These are phyloP conservation scores for Lasioglossum lativentre DNA, from an alignment of 2,888 invertebrate species.

Conservation along the genomic window DNA sequence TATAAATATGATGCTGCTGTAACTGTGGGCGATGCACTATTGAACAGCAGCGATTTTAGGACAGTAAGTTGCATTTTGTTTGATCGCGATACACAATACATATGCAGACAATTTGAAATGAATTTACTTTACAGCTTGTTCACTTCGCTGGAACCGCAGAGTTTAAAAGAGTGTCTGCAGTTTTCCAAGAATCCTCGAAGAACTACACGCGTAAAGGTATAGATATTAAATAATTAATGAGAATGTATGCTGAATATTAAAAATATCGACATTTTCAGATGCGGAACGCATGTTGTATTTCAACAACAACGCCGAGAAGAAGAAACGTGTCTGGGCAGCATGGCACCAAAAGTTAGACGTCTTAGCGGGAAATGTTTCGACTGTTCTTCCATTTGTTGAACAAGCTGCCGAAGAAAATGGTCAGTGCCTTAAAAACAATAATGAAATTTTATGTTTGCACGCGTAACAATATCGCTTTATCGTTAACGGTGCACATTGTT, in stretches of 20 bases:
- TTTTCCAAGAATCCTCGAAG: constrained; percentile 47
- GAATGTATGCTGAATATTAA: neutral
- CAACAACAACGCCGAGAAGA: constrained; percentile 66
- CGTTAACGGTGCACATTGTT: constrained; percentile 5
- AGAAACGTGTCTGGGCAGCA: constrained; percentile 73
- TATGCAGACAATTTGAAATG: neutral
- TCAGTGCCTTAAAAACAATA: constrained; percentile 46
- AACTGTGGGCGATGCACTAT: constrained; percentile 77
- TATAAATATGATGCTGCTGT: constrained; percentile 74
- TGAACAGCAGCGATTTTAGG: constrained; percentile 70
- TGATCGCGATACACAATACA: no score
- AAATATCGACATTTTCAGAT: constrained; percentile 64
- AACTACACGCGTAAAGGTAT: constrained; percentile 74
- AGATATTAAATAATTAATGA: neutral
- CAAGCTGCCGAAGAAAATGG: constrained; percentile 79
- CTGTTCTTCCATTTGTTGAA: constrained; percentile 68
- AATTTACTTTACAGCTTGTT: constrained; percentile 68
- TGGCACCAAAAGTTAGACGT: constrained; percentile 76
- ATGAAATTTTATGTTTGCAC: neutral
- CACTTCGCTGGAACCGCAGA: constrained; percentile 73
- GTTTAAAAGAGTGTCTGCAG: constrained; percentile 59
- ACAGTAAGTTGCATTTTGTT: constrained; percentile 61
- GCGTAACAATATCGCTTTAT: neutral
- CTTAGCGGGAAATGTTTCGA: constrained; percentile 72
- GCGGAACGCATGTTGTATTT: constrained; percentile 74